These are phyloP conservation scores for Limonius californicus DNA, from an alignment of 1,140 invertebrate species.

Conservation along the genomic window DNA sequence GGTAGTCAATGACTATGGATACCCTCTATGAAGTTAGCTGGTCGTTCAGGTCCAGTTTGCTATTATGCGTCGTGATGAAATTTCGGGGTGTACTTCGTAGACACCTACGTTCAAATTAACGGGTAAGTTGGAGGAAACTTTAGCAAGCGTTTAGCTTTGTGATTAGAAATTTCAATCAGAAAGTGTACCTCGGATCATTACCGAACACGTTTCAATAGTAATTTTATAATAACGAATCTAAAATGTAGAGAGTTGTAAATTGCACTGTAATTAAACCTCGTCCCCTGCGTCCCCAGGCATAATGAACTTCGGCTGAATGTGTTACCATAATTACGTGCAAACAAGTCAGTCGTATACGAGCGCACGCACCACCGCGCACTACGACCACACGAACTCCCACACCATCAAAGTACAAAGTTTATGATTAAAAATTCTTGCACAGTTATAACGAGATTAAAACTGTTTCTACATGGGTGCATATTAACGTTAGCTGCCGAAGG, in stretches of 20 bases:
- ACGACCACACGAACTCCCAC: not conserved
- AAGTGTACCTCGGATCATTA: not conserved
- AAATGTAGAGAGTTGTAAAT: slow-evolving; percentile 37
- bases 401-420: not conserved
- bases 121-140: too few relatives aligned
- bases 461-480: too few relatives aligned
- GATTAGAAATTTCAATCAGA: too few relatives aligned
- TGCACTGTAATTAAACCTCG: slow-evolving; percentile 36
- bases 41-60: too few relatives aligned
- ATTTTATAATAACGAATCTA: slow-evolving; percentile 33
- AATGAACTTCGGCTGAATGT: slow-evolving; percentile 36
- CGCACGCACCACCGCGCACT: slow-evolving; percentile 3
- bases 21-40: too few relatives aligned
- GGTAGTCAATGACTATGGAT: too few relatives aligned
- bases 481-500: too few relatives aligned
- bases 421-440: not conserved
- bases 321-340: slow-evolving; percentile 42
- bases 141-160: too few relatives aligned
- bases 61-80: too few relatives aligned
- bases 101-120: too few relatives aligned
- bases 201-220: slow-evolving; percentile 15
- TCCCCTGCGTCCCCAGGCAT: slow-evolving; percentile 27
- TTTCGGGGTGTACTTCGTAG: too few relatives aligned
- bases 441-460: too few relatives aligned
- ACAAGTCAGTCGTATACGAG: slow-evolving; percentile 35